Evolutionary conservation across 1,140 invertebrate species (phyloP).

Genomic region (Dreissena rostriformis): DNA sequence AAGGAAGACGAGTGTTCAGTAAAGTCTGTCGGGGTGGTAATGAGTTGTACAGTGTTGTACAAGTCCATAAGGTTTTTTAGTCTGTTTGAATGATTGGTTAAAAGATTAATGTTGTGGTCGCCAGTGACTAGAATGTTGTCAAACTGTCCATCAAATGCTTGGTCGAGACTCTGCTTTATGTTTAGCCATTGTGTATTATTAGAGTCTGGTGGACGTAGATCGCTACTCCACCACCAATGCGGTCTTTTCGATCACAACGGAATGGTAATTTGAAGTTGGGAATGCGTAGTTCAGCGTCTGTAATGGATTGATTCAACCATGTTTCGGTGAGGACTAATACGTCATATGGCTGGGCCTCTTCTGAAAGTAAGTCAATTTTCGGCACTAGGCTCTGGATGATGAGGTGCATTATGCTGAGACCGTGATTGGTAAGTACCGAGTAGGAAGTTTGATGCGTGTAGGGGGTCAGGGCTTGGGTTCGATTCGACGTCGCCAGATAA

Average conservation of each 20-base stretch:
- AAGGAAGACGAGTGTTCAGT: constrained; percentile 19
- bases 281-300: constrained; percentile 3
- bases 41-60: constrained; percentile 16
- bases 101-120: constrained; percentile 9
- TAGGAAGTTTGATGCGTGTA: background rate
- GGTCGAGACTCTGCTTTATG: constrained; percentile 2
- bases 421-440: background rate
- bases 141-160: constrained; percentile 8
- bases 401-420: constrained; percentile 21
- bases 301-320: background rate
- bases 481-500: background rate
- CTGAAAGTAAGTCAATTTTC: constrained; percentile 15
- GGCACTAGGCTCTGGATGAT: constrained; percentile 20
- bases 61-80: background rate
- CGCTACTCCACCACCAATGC: constrained; percentile 11
- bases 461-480: constrained; percentile 20
- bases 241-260: constrained; percentile 18
- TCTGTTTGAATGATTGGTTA: background rate
- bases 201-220: constrained; percentile 21
- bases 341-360: constrained; percentile 16
- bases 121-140: constrained; percentile 16
- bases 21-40: constrained; percentile 31
- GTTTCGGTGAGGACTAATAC: constrained; percentile 27
- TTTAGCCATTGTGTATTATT: constrained; percentile 23
- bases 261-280: constrained; percentile 22